Base-by-base conservation (phyloP, 2,797 vertebrate species). In the Picus viridis region DNA sequence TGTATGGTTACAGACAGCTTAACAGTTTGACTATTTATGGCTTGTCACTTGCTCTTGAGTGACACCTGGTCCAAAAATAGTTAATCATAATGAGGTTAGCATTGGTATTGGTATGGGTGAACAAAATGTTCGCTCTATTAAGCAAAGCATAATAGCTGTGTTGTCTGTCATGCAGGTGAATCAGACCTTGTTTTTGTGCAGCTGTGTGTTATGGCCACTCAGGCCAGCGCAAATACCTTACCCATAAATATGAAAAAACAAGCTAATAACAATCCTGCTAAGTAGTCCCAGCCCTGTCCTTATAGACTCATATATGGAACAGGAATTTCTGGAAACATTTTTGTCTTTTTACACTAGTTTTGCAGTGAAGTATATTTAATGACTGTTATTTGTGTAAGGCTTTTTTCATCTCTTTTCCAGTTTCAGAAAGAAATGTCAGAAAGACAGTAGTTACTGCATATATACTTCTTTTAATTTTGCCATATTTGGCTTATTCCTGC, bases 111-210 rank as follows among this genome's bases (percentile, higher is more conserved):
- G 16, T 34, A 13, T 10, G 19, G 22, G 30, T 77, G 19, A 51
- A 45, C 51, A 16, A 39, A 61, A 43, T n/a, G 24, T 16, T 36
- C 18, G n/a, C 32, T 59, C 53, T 61, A 17, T 26, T 41, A n/a
- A 5, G 13, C 49, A 56, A 53, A 2, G 2, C 0, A 0, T 5
- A 30, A 72, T 18, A 51, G 20, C 5, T 74, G 4, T 36, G 5
- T 34, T 77, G 61, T 36, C 61, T 74, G 15, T 47, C 17, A 36
- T 57, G 32, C 58, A 41, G 9, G 9, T 17, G 34, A 34, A 51
- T 32, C 29, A 72, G 32, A 76, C 39, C 16, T 24, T 62, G 19
- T 30, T 61, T 67, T 87, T 36, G 9, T 30, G 17, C 11, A 69
- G 10, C 30, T 2, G 1, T 58, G 29, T 34, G 6, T 34, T 29